A percentile compares a stretch with the other conserved stretches of the same genome.
Conservation (phyloP, 2,113 vertebrate genomes). For the Rhynchopsitta pachyrhyncha region DNA sequence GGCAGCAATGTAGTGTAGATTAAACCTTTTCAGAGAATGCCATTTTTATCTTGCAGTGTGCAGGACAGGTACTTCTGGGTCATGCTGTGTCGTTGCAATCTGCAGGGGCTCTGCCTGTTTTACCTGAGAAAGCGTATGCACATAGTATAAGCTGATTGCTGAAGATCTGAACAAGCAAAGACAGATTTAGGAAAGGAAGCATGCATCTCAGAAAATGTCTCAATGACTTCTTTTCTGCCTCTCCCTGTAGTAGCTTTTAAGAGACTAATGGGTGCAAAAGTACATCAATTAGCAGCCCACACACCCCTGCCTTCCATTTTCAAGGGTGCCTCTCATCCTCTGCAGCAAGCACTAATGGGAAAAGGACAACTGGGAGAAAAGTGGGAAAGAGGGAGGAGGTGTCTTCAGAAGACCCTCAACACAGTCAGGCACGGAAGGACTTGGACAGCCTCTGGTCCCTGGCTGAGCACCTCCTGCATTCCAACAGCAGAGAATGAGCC, state of each 20-base stretch:
- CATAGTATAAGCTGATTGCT: not conserved
- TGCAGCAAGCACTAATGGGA: not conserved
- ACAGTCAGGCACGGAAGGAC: not conserved
- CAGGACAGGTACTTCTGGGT: not conserved
- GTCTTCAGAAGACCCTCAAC: not conserved
- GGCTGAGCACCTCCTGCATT: not conserved
- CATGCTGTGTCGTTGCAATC: not conserved
- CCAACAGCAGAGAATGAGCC: not conserved
- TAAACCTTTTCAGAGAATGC: not conserved
- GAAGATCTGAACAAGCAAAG: not conserved
- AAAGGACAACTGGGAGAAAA: not conserved
- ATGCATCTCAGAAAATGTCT: not conserved
- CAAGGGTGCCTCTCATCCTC: not conserved
- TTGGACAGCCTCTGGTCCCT: not conserved
- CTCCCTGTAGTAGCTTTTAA: not conserved
- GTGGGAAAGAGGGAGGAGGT: not conserved
- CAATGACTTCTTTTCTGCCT: not conserved
- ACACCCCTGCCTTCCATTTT: not conserved
- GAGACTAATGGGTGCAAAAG: not conserved
- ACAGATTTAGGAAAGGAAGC: not conserved
- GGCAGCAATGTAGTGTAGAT: not conserved
- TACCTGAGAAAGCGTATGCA: rapidly evolving
- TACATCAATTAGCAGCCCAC: not conserved
- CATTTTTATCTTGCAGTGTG: not conserved
- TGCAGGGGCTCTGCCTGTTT: not conserved